phyloP scores from a whole-genome alignment of 2,113 vertebrate genomes.

The Melozone crissalis region DNA sequence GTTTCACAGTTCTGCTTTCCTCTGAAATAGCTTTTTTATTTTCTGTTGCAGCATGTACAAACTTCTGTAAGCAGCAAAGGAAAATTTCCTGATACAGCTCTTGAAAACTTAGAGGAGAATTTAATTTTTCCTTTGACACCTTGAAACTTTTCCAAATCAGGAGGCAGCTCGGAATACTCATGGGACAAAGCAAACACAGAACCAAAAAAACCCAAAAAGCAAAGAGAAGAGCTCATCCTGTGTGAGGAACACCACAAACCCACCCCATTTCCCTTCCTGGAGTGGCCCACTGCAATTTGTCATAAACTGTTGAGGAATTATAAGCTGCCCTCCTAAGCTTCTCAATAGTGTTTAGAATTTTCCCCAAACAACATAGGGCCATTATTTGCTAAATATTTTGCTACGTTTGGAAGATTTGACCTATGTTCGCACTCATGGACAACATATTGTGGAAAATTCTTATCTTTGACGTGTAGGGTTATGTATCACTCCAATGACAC shows the following conservation, averaged over 20 bases:
- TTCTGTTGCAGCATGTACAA: background rate
- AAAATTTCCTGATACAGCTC: background rate
- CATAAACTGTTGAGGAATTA: background rate
- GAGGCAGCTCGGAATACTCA: background rate
- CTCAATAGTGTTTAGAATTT: background rate
- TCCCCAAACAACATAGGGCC: background rate
- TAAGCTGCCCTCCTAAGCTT: background rate
- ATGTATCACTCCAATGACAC: background rate
- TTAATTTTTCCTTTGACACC: background rate
- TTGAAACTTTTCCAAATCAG: background rate
- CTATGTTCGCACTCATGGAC: background rate
- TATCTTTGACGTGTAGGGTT: background rate
- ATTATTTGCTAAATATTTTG: background rate
- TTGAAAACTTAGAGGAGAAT: background rate
- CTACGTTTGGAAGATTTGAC: background rate
- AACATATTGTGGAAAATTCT: background rate
- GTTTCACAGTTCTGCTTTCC: background rate
- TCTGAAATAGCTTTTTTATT: background rate
- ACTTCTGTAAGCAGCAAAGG: background rate
- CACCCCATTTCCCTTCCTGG: background rate
- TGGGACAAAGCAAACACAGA: background rate
- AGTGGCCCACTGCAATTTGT: background rate
- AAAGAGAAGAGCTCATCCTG: background rate
- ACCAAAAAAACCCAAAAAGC: background rate
- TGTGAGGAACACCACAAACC: background rate